phyloP scores from a whole-genome alignment of 2,113 vertebrate genomes.

The Puma concolor region DNA sequence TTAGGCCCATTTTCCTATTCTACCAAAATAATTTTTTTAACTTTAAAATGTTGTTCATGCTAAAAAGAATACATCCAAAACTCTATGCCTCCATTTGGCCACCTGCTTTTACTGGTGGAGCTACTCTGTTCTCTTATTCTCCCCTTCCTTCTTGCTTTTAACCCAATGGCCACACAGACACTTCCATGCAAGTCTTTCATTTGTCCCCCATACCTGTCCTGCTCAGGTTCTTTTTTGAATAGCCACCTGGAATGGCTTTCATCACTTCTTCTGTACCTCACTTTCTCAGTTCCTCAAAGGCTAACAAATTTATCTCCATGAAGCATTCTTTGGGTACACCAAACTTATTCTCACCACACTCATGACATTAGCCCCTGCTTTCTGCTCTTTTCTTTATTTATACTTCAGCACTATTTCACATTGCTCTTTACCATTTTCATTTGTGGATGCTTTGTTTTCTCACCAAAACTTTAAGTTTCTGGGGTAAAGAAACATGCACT shows the following conservation, averaged over 20 bases:
- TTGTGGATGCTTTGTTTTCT: background rate
- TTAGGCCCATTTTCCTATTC: background rate
- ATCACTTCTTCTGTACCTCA: background rate
- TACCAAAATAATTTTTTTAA: background rate
- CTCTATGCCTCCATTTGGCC: background rate
- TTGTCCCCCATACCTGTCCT: background rate
- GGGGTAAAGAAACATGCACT: background rate
- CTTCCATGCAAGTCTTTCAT: background rate
- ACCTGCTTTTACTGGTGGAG: background rate
- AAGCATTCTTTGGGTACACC: background rate
- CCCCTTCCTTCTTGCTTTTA: background rate
- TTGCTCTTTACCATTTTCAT: background rate
- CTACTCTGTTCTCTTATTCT: background rate
- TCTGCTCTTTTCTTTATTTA: background rate
- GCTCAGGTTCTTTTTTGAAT: background rate
- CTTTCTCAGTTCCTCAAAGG: background rate
- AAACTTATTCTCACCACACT: background rate
- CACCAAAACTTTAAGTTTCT: background rate
- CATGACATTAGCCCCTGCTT: background rate
- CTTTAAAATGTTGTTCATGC: background rate
- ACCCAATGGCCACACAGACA: background rate
- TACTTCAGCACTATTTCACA: background rate
- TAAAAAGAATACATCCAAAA: background rate
- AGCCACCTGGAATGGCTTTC: background rate
- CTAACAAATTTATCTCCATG: background rate